Percentiles rank a stretch among this genome's conserved stretches.
Evolutionary conservation across 2,113 vertebrate genomes (phyloP).

Genomic region (Psittacara wagleri): DNA sequence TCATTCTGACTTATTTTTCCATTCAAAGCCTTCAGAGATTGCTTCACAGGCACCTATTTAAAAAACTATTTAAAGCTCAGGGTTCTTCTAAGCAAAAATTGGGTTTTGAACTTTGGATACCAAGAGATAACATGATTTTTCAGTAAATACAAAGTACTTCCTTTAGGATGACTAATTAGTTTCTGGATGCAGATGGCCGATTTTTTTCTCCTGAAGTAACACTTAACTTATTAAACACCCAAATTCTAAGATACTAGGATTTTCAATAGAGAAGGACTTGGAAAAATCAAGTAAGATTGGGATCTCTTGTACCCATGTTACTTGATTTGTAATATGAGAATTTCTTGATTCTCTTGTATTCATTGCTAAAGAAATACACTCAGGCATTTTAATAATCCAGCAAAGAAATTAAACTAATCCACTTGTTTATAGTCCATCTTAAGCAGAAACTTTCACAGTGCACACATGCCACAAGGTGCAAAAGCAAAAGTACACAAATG

Average conservation of each 20-base stretch:
- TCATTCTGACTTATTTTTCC: neutral
- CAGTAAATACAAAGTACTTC: neutral
- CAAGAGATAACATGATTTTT: neutral
- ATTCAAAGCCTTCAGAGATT: neutral
- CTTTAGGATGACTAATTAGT: neutral
- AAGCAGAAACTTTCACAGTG: neutral
- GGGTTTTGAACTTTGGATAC: neutral
- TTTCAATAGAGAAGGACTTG: neutral
- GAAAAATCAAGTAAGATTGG: neutral
- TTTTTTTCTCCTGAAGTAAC: neutral
- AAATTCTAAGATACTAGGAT: neutral
- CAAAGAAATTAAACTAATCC: neutral
- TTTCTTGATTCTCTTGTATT: neutral
- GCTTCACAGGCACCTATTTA: neutral
- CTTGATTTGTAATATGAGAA: neutral
- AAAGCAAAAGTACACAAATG: neutral
- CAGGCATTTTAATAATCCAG: neutral
- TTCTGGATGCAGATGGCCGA: neutral
- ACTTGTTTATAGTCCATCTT: neutral
- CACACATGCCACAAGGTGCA: neutral
- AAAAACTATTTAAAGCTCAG: neutral
- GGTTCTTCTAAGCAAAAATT: neutral
- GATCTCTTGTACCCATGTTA: neutral
- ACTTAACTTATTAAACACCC: neutral
- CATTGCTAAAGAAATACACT: neutral